Evolutionary conservation across 2,113 vertebrate species (phyloP), one percentile per base, ranked within the genome.

Genomic region (Phyllostomus discolor): DNA sequence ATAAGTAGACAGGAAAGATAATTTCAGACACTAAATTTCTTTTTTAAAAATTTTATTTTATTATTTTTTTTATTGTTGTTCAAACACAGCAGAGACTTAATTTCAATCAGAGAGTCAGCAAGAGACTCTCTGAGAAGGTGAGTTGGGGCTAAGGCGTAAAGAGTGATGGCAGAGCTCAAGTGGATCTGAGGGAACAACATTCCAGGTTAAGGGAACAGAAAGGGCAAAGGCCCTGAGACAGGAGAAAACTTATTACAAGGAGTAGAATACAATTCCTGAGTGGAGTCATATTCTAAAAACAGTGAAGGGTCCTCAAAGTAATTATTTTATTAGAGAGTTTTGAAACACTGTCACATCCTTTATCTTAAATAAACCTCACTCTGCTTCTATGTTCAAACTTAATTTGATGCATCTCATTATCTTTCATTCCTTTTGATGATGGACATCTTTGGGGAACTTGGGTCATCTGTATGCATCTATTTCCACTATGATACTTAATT

Each of bases 341-440:
- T 75, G 28, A 95, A 90, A 90, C 67, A 54, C 12, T 57, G 48
- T 76, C 43, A 54, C 33, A 62, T 72, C 31, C 31, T 95, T 94
- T 88, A 59, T 92, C 72, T 90, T 70, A 90, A 89, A 73, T 82
- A 62, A 66, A 33, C 54, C 72, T 92, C 75, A 46, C 35, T 92
- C 33, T 59, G 62, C 28, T 50, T 94, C 4, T 38, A 24, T 10
- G 19, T 67, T 90, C 86, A 70, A 76, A 75, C 80, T 88, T 88
- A 81, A 92, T 87, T 83, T 72, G 20, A 67, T 54, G 26, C 73
- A 5, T 82, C 54, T 92, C 24, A 82, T 95, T 82, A 66, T 80
- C 46, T 90, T 80, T 73, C 78, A 87, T 81, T 96, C 64, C 57
- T 88, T 64, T 90, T 84, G 76, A 88, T 66, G 57, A 64, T n/a